Evolutionary conservation across 2,797 vertebrate genomes (phyloP), one percentile per base, ranked within the genome.

Genomic region (Gallinago nigripennis): DNA sequence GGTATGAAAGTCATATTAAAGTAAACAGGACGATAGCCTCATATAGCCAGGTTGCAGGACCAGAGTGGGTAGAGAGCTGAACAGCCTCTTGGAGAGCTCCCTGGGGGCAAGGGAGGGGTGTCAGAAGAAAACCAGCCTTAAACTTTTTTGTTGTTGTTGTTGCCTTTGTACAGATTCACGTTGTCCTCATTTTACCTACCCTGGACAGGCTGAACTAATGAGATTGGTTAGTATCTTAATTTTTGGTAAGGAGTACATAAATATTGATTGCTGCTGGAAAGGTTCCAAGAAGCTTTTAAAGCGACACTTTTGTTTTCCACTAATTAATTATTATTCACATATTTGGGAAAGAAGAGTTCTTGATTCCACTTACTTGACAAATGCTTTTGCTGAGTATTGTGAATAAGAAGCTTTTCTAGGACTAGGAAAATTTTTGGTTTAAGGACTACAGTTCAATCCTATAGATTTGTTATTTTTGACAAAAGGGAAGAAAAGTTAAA

Each of bases 1-100:
- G 27, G 64, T 71, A 84, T 89, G 45, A 95, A 95, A 93, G 84
- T 82, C 82, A 82, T 82, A 77, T 68, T 75, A 94, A 95, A 91
- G 82, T 61, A 91, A 97, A 96, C 12, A 97, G 27, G 54, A 33
- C 2, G 3, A 14, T 31, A 48, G 18, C 19, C 57, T 90, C 48
- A 39, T 27, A 70, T 17, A 45, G 69, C 63, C 81, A 30, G 31
- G 27, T 2, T 57, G 92, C 61, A 64, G 64, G 48, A 61, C 64
- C 53, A 50, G 90, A 64, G 65, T 3, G 3, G 33, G 56, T 15
- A 31, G 28, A 54, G 79, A 88, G 70, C 61, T 71, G 63, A 91
- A 64, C 56, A 63, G 78, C 30, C 17, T 56, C 21, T 70, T 16
- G 27, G 71, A 72, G 71, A 94, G 54, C 9, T 94, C 73, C 25